Conservation (phyloP, 1,140 invertebrate genomes). For the Lycorma delicatula region DNA sequence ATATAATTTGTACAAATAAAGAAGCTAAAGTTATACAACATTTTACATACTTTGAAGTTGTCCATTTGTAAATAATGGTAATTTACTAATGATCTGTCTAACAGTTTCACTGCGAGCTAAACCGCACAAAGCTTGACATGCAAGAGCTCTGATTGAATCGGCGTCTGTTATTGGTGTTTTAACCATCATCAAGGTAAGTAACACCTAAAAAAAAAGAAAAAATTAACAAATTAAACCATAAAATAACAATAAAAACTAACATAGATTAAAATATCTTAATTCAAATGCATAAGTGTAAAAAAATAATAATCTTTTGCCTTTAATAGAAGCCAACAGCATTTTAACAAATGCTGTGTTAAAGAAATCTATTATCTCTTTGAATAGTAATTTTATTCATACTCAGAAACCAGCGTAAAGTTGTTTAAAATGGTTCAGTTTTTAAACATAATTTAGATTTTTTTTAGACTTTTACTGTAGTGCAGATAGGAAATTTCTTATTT, state of each 20-base stretch:
- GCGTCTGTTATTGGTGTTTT: conserved; percentile 96
- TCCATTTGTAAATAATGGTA: conserved; percentile 88
- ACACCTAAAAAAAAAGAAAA: conserved; percentile 40
- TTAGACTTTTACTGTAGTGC: too few relatives aligned
- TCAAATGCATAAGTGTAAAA: neutral
- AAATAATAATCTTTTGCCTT: neutral
- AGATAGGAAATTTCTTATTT: too few relatives aligned
- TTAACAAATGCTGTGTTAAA: neutral
- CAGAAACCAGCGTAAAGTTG: too few relatives aligned
- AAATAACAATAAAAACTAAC: neutral
- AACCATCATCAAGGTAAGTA: conserved; percentile 73
- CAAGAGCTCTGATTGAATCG: conserved; percentile 83
- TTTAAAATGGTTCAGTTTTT: too few relatives aligned
- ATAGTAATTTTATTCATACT: too few relatives aligned
- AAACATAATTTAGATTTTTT: too few relatives aligned
- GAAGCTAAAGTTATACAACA: conserved; percentile 8
- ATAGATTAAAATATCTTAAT: too few relatives aligned
- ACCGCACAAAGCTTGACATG: conserved; percentile 85
- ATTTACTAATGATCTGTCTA: conserved; percentile 89
- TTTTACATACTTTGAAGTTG: conserved; percentile 70
- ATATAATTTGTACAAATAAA: too few relatives aligned
- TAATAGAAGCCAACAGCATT: neutral
- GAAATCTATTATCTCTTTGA: too few relatives aligned
- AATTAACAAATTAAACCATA: too few relatives aligned
- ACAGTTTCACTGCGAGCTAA: conserved; percentile 85